These are phyloP conservation scores for Astatotilapia flaviijosephi DNA, from an alignment of 2,113 vertebrate species.

Conservation along the genomic window DNA sequence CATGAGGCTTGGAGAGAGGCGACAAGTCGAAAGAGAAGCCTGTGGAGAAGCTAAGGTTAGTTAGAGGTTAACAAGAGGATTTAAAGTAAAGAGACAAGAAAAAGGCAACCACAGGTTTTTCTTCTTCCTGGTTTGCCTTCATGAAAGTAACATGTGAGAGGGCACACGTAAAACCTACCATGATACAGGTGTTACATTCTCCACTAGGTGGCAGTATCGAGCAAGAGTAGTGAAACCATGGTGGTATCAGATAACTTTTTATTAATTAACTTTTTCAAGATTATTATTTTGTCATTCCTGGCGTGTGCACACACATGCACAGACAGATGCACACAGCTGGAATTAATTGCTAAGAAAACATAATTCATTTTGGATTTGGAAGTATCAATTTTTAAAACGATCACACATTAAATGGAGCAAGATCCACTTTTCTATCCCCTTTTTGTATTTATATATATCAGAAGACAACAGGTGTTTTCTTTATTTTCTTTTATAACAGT, in stretches of 20 bases:
- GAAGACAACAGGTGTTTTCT: not conserved
- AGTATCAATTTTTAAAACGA: not conserved
- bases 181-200: not conserved
- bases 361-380: not conserved
- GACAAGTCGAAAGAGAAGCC: conserved; percentile 86
- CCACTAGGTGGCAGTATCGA: not conserved
- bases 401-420: not conserved
- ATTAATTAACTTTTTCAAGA: not conserved
- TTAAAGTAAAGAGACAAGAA: not conserved
- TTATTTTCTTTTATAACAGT: not conserved
- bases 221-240: not conserved
- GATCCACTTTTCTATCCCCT: not conserved
- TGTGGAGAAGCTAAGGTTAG: not conserved
- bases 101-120: not conserved
- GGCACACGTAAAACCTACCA: not conserved
- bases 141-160: not conserved
- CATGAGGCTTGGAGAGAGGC: conserved; percentile 73
- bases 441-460: not conserved
- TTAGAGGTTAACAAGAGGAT: not conserved
- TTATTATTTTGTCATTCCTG: not conserved
- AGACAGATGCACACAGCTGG: not conserved
- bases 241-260: not conserved
- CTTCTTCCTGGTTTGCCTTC: not conserved
- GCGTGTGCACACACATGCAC: not conserved
- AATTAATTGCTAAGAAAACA: not conserved